Base-by-base conservation (phyloP, 2,113 vertebrate genomes). In the Xiphophorus hellerii region DNA sequence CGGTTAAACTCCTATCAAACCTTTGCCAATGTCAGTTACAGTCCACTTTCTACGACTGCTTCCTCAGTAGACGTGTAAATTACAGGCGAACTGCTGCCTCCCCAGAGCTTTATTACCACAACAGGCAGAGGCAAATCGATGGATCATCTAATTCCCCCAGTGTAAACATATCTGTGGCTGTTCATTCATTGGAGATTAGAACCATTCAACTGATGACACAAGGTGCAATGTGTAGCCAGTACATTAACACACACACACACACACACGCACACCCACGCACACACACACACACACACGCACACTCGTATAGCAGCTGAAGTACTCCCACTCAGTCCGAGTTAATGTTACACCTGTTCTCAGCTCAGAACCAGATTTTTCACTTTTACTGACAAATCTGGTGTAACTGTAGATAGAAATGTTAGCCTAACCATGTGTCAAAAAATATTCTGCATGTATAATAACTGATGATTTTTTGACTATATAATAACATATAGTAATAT, bases 111-210 rank as follows among this genome's bases (percentile, higher is more conserved):
- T 4, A 31, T 29, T 44, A 64, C 75, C 22, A 78, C 69, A 84
- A 82, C 72, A 73, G 76, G 14, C 71, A 22, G 54, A 70, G 65
- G 51, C 67, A 76, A 71, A 83, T 39, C 27, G 80, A 69, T 0
- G 44, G 84, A 84, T 91, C 42, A 75, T 81, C 82, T 77, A 71
- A 60, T 69, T 48, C 69, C 63, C 62, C 29, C 69, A 31, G 76
- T 78, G 82, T 74, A 83, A 89, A 90, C 82, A 84, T 2, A 71
- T 69, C 87, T 64, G 78, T 30, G 3, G 73, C 12, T n/a, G 44
- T 69, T 82, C 30, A 86, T 84, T 77, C 77, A 77, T 22, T 25
- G 1, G 4, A 73, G 87, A 88, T 88, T 85, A 85, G 67, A 35
- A 69, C 48, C 12, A 31, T 74, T 78, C 70, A 37, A 74, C 48